Evolutionary conservation across 2,888 invertebrate species (phyloP).

Genomic region (Rhabditophanes sp.): DNA sequence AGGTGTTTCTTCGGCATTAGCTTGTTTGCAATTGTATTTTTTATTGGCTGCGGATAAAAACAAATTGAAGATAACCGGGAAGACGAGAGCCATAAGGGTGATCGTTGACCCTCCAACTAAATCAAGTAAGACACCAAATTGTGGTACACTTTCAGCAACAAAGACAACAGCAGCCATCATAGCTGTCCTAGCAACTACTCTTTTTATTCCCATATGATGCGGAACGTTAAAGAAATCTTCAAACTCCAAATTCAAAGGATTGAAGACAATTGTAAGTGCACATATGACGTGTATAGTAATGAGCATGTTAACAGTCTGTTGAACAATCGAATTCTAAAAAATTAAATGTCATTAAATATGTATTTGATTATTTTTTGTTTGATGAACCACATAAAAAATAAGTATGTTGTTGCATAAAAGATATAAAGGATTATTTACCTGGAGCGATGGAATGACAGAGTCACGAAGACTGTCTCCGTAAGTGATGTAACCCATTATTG

Average conservation of each 20-base stretch:
- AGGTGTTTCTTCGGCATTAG: constrained; percentile 13
- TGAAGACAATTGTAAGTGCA: constrained; percentile 31
- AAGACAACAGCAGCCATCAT: constrained; percentile 30
- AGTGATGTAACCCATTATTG: constrained; percentile 22
- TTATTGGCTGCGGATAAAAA: constrained; percentile 16
- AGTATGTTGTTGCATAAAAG: too few relatives aligned
- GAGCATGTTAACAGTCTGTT: constrained; percentile 25
- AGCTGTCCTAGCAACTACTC: constrained; percentile 19
- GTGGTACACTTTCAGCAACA: constrained; percentile 31
- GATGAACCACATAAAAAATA: too few relatives aligned
- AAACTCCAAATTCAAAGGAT: constrained; percentile 32
- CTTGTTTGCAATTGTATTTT: constrained; percentile 13
- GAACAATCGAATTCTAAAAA: constrained; percentile 19
- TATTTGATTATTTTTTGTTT: too few relatives aligned
- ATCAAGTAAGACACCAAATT: constrained; percentile 34
- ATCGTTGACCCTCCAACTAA: constrained; percentile 32
- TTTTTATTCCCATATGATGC: constrained; percentile 24
- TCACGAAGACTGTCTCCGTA: constrained; percentile 31
- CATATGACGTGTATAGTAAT: constrained; percentile 32
- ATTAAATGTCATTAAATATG: too few relatives aligned
- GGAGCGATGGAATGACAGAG: constrained; percentile 30
- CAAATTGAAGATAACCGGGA: constrained; percentile 32
- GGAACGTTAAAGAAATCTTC: constrained; percentile 27
- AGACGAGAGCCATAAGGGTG: constrained; percentile 32
- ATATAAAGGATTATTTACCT: too few relatives aligned